These are phyloP conservation scores for Tolmerus cingulatus DNA, from an alignment of 2,888 invertebrate genomes.

Conservation along the genomic window DNA sequence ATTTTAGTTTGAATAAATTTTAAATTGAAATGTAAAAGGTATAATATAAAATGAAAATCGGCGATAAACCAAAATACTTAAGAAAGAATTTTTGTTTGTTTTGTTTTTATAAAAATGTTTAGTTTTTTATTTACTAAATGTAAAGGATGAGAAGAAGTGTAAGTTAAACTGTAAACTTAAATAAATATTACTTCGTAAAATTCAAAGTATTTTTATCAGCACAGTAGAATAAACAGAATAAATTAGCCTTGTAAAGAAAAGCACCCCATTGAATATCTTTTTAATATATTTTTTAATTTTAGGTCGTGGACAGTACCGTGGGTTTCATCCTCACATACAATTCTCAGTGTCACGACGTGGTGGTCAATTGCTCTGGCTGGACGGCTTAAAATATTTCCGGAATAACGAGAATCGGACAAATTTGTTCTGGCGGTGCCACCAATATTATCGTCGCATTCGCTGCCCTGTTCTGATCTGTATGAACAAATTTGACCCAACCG, in stretches of 20 bases:
- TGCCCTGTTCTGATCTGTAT: constrained; percentile 62
- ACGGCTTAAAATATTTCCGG: constrained; percentile 61
- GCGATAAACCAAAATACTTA: background rate
- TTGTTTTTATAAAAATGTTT: background rate
- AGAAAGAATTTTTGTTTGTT: background rate
- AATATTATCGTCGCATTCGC: constrained; percentile 61
- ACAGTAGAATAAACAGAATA: background rate
- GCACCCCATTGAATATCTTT: background rate
- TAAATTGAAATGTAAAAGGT: background rate
- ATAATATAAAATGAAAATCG: background rate
- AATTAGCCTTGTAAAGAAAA: background rate
- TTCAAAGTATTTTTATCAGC: background rate
- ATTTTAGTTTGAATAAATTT: background rate
- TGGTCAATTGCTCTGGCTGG: constrained; percentile 60
- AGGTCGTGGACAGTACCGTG: constrained; percentile 20
- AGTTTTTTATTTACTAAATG: background rate
- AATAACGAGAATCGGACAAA: constrained; percentile 63
- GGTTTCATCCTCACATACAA: constrained; percentile 56
- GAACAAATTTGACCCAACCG: constrained; percentile 59
- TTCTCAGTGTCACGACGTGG: constrained; percentile 61
- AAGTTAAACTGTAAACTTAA: background rate
- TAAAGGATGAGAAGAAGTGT: background rate
- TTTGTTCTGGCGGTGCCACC: constrained; percentile 62
- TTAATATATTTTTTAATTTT: constrained; percentile 34
- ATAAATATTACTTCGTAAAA: background rate